Percentiles rank a stretch among this genome's conserved stretches.
These are phyloP conservation scores for Drosophila leontia DNA, from an alignment of 1,140 invertebrate species.

Conservation along the genomic window DNA sequence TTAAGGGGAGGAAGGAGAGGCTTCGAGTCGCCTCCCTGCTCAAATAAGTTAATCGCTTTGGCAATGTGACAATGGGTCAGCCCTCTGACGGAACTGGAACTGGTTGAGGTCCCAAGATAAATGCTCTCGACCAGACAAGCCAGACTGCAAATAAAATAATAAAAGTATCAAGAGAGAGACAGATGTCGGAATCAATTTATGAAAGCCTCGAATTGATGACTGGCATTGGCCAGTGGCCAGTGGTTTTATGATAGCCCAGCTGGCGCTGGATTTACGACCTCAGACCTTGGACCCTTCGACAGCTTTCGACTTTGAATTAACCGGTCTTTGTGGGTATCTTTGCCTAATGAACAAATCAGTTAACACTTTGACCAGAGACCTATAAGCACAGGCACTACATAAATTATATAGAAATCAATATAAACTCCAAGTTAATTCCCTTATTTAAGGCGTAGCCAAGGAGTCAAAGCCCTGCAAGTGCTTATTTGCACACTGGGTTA, in stretches of 20 bases:
- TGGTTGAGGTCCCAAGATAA: slow-evolving; percentile 22
- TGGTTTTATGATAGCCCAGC: slow-evolving; percentile 25
- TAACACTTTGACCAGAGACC: not conserved
- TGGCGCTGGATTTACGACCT: slow-evolving; percentile 10
- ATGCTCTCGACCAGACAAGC: slow-evolving; percentile 6
- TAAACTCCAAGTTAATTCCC: not conserved
- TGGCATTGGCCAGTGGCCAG: slow-evolving; percentile 18
- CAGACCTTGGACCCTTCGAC: not conserved
- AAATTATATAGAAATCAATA: slow-evolving; percentile 2
- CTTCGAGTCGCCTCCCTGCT: slow-evolving; percentile 27
- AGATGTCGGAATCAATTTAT: slow-evolving; percentile 34
- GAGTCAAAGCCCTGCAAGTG: slow-evolving; percentile 9
- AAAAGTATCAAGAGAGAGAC: slow-evolving; percentile 11
- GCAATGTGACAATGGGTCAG: slow-evolving; percentile 48
- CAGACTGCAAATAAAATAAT: slow-evolving; percentile 23
- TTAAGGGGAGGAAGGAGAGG: no score
- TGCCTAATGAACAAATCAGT: not conserved
- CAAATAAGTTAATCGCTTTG: slow-evolving; percentile 76
- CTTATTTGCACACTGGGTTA: slow-evolving; percentile 14
- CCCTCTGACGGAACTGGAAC: slow-evolving; percentile 6
- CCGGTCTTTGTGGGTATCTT: not conserved
- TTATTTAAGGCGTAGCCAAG: not conserved
- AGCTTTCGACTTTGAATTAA: slow-evolving; percentile 4
- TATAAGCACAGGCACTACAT: not conserved
- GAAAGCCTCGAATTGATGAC: slow-evolving; percentile 25